Conservation (phyloP, 1,140 invertebrate genomes). For the Theocolax elegans region DNA sequence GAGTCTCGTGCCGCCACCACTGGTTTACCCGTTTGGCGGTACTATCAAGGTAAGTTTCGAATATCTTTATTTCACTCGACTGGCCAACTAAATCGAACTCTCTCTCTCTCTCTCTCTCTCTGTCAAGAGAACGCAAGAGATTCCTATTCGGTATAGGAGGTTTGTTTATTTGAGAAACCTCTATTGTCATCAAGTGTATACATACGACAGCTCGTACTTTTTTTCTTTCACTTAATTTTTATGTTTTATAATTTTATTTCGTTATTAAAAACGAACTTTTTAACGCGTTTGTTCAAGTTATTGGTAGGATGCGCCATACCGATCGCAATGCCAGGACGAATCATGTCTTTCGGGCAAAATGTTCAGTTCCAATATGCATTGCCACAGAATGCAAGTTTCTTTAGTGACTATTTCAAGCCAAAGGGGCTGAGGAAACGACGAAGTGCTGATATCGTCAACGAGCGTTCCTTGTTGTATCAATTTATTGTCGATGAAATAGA, state of each 20-base stretch:
- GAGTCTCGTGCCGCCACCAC: slow-evolving; percentile 48
- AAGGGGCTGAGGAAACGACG: slow-evolving; percentile 35
- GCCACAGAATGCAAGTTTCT: slow-evolving; percentile 63
- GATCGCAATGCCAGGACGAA: slow-evolving; percentile 57
- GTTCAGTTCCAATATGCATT: slow-evolving; percentile 66
- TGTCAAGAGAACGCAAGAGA: too few species aligned
- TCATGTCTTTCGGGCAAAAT: slow-evolving; percentile 61
- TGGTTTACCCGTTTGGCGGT: slow-evolving; percentile 60
- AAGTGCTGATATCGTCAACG: slow-evolving; percentile 9
- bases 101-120: too few species aligned
- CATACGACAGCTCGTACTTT: too few species aligned
- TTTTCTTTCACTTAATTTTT: too few species aligned
- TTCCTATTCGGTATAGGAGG: too few species aligned
- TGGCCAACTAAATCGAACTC: slow-evolving; percentile 34
- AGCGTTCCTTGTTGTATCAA: slow-evolving; percentile 43
- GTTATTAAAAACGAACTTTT: not conserved
- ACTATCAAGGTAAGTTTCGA: slow-evolving; percentile 55
- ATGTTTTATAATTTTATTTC: too few species aligned
- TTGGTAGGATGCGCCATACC: slow-evolving; percentile 62
- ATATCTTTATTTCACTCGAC: slow-evolving; percentile 31
- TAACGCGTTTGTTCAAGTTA: slow-evolving; percentile 51
- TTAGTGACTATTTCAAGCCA: slow-evolving; percentile 56
- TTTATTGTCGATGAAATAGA: slow-evolving; percentile 41
- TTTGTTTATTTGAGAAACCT: too few species aligned
- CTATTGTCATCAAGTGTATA: too few species aligned